Conservation (phyloP, 2,797 vertebrate species). For the Hybognathus amarus region DNA sequence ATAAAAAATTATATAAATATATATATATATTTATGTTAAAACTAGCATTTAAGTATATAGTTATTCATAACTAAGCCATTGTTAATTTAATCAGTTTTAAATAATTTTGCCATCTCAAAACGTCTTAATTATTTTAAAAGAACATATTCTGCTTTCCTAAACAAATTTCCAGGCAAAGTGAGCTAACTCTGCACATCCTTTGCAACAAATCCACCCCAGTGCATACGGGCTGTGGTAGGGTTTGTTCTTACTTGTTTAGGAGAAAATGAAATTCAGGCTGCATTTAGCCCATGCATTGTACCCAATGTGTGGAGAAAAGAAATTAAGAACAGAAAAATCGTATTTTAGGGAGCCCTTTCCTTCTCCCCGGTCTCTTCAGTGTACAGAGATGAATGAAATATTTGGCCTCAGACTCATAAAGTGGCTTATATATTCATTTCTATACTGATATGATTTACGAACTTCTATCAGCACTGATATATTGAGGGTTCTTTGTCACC, state of each 20-base stretch:
- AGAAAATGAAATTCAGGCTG: not conserved
- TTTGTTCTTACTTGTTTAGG: not conserved
- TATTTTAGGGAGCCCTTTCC: not conserved
- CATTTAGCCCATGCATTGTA: not conserved
- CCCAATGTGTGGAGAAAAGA: not conserved
- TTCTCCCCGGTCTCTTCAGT: not conserved
- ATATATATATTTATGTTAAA: not conserved
- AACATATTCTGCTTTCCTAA: not conserved
- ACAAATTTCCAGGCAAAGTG: not conserved
- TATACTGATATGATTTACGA: conserved; percentile 51
- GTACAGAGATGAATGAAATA: not conserved
- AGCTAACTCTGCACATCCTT: not conserved
- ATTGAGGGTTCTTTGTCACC: conserved; percentile 45
- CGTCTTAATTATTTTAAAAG: not conserved
- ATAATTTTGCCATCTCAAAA: not conserved
- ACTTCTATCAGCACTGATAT: conserved; percentile 48
- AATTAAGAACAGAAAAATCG: not conserved
- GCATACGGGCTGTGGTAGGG: not conserved
- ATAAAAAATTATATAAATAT: no score
- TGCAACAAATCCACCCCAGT: not conserved
- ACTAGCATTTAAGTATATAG: not conserved
- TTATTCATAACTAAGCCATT: not conserved
- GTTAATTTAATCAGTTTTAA: not conserved
- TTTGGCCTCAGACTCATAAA: conserved; percentile 34
- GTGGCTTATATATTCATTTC: conserved; percentile 44